A percentile compares a stretch with the other conserved stretches of the same genome.
These are phyloP conservation scores for Sicus ferrugineus DNA, from an alignment of 2,888 invertebrate species.

Conservation along the genomic window DNA sequence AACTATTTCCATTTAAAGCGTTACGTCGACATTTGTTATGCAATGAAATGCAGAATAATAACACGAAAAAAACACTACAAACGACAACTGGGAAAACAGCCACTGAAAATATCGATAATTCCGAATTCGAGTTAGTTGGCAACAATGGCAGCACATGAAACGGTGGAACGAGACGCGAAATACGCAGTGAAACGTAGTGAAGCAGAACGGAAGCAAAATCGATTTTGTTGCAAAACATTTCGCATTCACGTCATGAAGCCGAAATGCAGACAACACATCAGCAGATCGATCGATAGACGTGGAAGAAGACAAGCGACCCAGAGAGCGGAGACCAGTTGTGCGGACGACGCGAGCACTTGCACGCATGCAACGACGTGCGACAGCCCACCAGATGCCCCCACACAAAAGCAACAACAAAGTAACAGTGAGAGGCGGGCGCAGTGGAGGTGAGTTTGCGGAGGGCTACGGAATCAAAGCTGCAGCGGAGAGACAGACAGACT, in stretches of 20 bases:
- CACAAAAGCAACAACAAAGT: too few relatives aligned
- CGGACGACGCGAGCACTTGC: background rate
- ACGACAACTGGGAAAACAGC: background rate
- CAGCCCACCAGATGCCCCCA: too few relatives aligned
- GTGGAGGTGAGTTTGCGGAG: too few relatives aligned
- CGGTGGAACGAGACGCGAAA: too few relatives aligned
- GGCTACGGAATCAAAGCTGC: too few relatives aligned
- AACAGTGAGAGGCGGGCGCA: too few relatives aligned
- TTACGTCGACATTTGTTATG: too few relatives aligned
- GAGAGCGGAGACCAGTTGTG: background rate
- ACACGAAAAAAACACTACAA: background rate
- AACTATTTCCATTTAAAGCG: conserved; percentile 5
- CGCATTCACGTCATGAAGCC: conserved; percentile 28
- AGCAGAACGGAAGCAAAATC: conserved; percentile 37
- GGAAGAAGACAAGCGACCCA: background rate
- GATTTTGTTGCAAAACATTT: conserved; percentile 37
- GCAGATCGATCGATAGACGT: conserved; percentile 9
- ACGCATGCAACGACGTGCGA: too few relatives aligned
- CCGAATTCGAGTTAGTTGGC: too few relatives aligned
- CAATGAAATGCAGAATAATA: background rate
- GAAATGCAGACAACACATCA: background rate
- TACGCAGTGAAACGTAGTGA: too few relatives aligned
- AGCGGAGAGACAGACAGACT: too few relatives aligned
- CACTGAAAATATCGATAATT: background rate
- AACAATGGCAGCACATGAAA: too few relatives aligned